These are phyloP conservation scores for Nyctereutes procyonoides DNA, from an alignment of 2,113 vertebrate species.

Conservation along the genomic window DNA sequence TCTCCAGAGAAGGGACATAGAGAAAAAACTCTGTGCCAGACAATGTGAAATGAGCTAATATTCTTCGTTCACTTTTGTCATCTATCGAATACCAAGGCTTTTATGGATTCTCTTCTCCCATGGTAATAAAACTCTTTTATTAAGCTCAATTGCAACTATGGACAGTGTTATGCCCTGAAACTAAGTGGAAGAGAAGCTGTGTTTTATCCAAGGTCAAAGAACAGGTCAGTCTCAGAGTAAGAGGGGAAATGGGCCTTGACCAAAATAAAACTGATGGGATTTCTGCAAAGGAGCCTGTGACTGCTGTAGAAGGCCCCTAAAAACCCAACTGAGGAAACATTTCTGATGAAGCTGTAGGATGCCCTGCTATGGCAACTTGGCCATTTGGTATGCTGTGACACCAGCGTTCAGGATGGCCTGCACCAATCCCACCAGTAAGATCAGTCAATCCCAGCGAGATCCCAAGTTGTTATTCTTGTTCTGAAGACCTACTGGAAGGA, in stretches of 20 bases:
- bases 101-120: constrained; percentile 15
- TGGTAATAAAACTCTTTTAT: constrained; percentile 35
- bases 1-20: background rate
- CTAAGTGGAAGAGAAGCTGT: constrained; percentile 10
- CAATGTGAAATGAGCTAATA: constrained; percentile 9
- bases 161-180: background rate
- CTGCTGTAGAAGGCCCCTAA: background rate
- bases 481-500: background rate
- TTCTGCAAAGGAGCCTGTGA: background rate
- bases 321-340: background rate
- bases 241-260: background rate
- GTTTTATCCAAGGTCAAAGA: constrained; percentile 48
- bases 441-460: background rate
- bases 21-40: background rate
- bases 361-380: background rate
- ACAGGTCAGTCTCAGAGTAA: background rate
- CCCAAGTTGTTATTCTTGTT: background rate
- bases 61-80: constrained; percentile 7
- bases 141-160: background rate
- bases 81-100: background rate
- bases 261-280: constrained; percentile 37
- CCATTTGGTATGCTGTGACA: background rate
- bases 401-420: background rate
- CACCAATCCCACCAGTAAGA: background rate
- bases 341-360: background rate